Percentiles rank a stretch among this genome's conserved stretches.
These are phyloP conservation scores for Epicauta chinensis DNA, from an alignment of 1,140 invertebrate genomes.

Conservation along the genomic window DNA sequence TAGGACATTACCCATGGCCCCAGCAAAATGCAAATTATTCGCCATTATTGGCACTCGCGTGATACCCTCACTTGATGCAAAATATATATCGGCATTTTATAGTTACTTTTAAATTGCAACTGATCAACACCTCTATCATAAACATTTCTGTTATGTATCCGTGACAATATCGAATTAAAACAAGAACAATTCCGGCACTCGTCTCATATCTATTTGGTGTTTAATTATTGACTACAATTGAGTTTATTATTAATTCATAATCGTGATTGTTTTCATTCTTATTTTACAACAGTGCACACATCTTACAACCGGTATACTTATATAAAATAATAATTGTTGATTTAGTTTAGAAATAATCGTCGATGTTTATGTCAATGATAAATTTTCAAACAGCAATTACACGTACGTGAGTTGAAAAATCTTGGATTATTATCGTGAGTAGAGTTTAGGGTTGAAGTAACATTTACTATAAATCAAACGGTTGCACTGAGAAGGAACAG, in stretches of 20 bases:
- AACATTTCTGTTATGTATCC: too few species aligned
- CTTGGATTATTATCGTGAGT: constrained; percentile 21
- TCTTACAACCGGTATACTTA: too few species aligned
- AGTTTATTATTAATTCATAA: too few species aligned
- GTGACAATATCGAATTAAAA: too few species aligned
- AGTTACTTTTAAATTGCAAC: constrained; percentile 25
- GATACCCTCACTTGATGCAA: constrained; percentile 29
- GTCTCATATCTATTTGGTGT: too few species aligned
- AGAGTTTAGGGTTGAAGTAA: constrained; percentile 33
- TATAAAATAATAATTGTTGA: too few species aligned
- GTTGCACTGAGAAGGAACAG: constrained; percentile 33
- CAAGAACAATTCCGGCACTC: too few species aligned
- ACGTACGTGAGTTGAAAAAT: constrained; percentile 23
- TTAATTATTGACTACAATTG: too few species aligned
- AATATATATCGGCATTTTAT: constrained; percentile 32
- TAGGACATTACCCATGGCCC: constrained; percentile 40
- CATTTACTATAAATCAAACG: constrained; percentile 38
- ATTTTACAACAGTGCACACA: too few species aligned
- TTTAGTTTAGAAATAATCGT: too few species aligned
- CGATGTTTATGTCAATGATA: constrained; percentile 7
- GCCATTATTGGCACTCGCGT: constrained; percentile 34
- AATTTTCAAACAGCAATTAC: constrained; percentile 18
- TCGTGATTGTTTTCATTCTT: too few species aligned
- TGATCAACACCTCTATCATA: too few species aligned
- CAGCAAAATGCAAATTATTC: constrained; percentile 38